Percentiles rank a stretch among this genome's conserved stretches.
Conservation (phyloP, 2,113 vertebrate genomes). For the Oplegnathus fasciatus region DNA sequence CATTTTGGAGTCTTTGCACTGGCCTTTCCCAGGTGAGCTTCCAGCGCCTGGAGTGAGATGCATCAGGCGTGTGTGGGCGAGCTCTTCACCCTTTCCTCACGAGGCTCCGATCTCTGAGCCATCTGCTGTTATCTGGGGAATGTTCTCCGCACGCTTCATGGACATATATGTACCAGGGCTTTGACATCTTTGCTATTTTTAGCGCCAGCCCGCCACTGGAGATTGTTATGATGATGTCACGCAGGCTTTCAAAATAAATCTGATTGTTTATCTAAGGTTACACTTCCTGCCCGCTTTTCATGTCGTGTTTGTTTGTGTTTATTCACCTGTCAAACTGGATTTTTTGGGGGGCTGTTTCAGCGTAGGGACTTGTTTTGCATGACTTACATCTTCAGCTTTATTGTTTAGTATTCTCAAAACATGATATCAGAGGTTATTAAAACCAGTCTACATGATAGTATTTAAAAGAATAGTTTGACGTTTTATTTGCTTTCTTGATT, state of each 20-base stretch:
- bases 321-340: slow-evolving; percentile 44
- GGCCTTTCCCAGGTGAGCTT: slow-evolving; percentile 51
- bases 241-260: slow-evolving; percentile 75
- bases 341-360: neutral
- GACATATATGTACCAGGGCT: slow-evolving; percentile 84
- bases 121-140: slow-evolving; percentile 82
- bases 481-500: neutral
- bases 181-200: slow-evolving; percentile 82
- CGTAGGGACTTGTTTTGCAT: slow-evolving; percentile 12
- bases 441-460: neutral
- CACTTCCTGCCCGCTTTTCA: slow-evolving; percentile 57
- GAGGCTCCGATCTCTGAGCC: slow-evolving; percentile 68
- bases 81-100: slow-evolving; percentile 39
- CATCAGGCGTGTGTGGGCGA: slow-evolving; percentile 47
- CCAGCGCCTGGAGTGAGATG: neutral
- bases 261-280: slow-evolving; percentile 76
- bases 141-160: slow-evolving; percentile 78
- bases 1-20: neutral
- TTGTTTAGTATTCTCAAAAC: neutral
- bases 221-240: slow-evolving; percentile 80
- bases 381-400: neutral
- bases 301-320: slow-evolving; percentile 75
- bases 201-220: slow-evolving; percentile 57
- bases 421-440: neutral
- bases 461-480: neutral